These are phyloP conservation scores for Emys orbicularis DNA, from an alignment of 2,797 vertebrate species.

Conservation along the genomic window DNA sequence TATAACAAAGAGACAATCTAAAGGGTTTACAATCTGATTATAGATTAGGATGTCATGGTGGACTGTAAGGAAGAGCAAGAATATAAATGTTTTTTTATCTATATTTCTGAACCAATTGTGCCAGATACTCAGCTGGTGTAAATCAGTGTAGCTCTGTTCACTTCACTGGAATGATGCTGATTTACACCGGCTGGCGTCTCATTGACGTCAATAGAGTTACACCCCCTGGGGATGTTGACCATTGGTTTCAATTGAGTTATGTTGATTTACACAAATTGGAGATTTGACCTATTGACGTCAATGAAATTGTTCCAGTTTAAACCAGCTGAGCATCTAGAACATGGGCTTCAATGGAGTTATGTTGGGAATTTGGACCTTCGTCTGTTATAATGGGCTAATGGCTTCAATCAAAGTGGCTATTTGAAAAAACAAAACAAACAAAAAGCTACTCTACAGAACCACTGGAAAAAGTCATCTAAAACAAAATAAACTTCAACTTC, in stretches of 20 bases:
- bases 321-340: neutral
- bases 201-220: neutral
- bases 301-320: neutral
- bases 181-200: neutral
- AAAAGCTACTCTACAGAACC: neutral
- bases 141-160: neutral
- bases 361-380: neutral
- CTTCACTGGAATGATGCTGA: neutral
- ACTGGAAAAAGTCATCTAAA: neutral
- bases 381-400: neutral
- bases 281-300: neutral
- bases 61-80: neutral
- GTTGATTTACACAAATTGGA: neutral
- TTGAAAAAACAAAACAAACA: neutral
- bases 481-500: neutral
- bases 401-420: neutral
- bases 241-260: neutral
- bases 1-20: neutral
- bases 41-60: neutral
- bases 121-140: neutral
- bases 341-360: neutral
- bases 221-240: neutral
- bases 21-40: neutral
- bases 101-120: neutral
- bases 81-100: neutral